phyloP scores from a whole-genome alignment of 2,888 invertebrate species.

The Lottia gigantea region DNA sequence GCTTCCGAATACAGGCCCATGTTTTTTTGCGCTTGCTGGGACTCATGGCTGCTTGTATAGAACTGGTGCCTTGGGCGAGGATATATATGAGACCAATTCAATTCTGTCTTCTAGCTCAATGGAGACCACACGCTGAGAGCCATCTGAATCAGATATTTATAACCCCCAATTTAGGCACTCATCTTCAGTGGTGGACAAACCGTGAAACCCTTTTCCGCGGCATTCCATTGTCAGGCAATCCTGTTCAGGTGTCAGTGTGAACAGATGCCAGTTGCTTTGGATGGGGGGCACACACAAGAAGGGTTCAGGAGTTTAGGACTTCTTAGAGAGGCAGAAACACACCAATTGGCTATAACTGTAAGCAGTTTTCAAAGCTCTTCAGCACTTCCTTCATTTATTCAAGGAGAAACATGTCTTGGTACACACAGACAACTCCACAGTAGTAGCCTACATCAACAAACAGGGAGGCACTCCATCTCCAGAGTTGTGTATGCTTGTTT shows the following conservation, averaged over 20 bases:
- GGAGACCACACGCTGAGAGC: background rate
- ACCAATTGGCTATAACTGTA: background rate
- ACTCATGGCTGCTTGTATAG: slow-evolving; percentile 4
- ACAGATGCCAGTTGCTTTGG: background rate
- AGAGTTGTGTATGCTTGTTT: background rate
- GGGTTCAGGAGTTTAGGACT: background rate
- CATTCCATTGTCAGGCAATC: background rate
- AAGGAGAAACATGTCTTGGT: background rate
- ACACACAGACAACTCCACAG: slow-evolving; percentile 4
- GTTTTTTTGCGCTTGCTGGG: background rate
- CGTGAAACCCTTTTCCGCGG: background rate
- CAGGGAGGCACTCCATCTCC: background rate
- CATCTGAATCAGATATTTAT: background rate
- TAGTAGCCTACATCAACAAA: slow-evolving; percentile 6
- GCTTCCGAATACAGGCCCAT: background rate
- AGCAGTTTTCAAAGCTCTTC: background rate
- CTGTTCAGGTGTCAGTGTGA: background rate
- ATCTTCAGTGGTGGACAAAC: background rate
- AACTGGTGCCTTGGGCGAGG: background rate
- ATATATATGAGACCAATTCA: slow-evolving; percentile 3
- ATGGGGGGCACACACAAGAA: background rate
- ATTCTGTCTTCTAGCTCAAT: background rate
- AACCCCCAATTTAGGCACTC: background rate
- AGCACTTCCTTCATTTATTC: background rate
- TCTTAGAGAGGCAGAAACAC: background rate